phyloP scores from a whole-genome alignment of 2,113 vertebrate genomes.

The Andinoacara biseriatus region DNA sequence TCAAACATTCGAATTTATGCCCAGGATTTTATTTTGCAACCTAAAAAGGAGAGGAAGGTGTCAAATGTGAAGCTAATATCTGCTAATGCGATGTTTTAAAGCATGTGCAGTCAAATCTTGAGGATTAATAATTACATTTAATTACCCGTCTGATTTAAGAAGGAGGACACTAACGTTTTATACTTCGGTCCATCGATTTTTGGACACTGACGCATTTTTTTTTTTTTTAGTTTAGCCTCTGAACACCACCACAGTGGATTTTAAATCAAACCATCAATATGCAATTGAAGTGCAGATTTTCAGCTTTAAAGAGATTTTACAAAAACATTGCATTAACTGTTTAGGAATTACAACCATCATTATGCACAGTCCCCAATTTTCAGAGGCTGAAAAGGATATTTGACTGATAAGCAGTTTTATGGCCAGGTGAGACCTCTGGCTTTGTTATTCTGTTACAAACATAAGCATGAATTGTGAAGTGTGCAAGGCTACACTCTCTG shows the following conservation, averaged over 20 bases:
- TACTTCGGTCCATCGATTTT: background rate
- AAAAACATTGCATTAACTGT: no score
- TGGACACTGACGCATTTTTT: background rate
- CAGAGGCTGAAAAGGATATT: background rate
- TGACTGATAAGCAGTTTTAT: background rate
- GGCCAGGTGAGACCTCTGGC: background rate
- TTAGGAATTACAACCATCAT: background rate
- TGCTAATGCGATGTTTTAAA: no score
- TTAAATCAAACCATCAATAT: background rate
- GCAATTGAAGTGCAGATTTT: background rate
- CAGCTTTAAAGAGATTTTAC: background rate
- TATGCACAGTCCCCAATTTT: background rate
- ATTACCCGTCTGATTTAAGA: background rate
- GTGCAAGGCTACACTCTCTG: background rate
- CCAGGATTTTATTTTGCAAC: background rate
- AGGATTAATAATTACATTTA: background rate
- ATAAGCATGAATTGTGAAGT: background rate
- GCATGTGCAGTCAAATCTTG: no score
- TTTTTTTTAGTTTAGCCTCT: background rate
- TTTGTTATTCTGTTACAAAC: no score
- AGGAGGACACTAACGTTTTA: background rate
- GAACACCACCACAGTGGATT: background rate
- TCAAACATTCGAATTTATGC: background rate
- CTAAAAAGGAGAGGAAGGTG: background rate
- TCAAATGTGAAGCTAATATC: background rate